Evolutionary conservation across 2,113 vertebrate species (phyloP), one percentile per base, ranked within the genome.

Genomic region (Brachypodius melanocephalos): DNA sequence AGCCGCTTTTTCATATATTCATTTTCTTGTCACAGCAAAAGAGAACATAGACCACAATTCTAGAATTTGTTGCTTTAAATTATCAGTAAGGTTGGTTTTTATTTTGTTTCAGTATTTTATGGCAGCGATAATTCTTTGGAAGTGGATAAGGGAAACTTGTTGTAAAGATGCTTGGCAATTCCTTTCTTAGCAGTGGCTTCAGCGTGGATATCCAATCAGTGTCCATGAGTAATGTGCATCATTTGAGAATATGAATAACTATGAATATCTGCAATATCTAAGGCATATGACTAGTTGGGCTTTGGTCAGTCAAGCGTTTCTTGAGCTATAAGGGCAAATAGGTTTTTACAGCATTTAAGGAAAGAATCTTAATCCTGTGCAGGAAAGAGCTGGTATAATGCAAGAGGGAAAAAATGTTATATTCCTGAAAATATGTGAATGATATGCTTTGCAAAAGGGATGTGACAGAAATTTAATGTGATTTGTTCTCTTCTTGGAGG

Each of bases 141-240:
- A 76, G 17, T 42, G 17, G 8, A 8, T 69, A 43, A 28, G 45
- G 25, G 45, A 76, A 88, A 68, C 43, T 51, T 62, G 32, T 51
- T 66, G 5, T 73, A 61, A 57, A 62, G 17, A 32, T 59, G 14
- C 14, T 91, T 85, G 59, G 20, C 13, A 38, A 2, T 85, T 91
- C 0, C 7, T 76, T 73, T 79, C 69, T 57, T 73, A 29, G 58
- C 43, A 26, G 5, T 67, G 73, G 17, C 59, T 84, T 68, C 2
- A 8, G 54, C 0, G 0, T n/a, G 29, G 49, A 3, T 38, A n/a
- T 22, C 51, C 3, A 4, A 3, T 86, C 45, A 10, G 2, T 19
- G 28, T 43, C 68, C 0, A 1, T 59, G 69, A 71, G 13, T 55
- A 34, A 52, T n/a, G 19, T 28, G 26, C 13, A 38, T 71, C 24